phyloP scores from a whole-genome alignment of 2,888 invertebrate genomes.

The Anagyrus pseudococci region DNA sequence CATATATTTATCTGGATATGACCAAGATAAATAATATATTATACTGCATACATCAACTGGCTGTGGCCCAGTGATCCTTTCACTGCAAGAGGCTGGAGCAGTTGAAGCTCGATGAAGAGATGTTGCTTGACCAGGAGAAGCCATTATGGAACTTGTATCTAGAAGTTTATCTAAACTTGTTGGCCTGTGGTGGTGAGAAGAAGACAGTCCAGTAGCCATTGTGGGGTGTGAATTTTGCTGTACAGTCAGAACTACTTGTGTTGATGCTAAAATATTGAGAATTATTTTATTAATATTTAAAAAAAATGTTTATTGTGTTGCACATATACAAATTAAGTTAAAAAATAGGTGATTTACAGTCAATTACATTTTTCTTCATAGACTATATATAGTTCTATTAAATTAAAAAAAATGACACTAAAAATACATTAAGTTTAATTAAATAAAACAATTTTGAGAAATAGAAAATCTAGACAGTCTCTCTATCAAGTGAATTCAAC shows the following conservation, averaged over 20 bases:
- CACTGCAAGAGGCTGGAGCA: conserved; percentile 63
- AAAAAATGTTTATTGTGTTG: not conserved
- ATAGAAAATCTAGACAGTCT: not conserved
- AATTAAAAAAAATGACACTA: not conserved
- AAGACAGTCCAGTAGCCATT: conserved; percentile 48
- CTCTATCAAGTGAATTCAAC: conserved; percentile 16
- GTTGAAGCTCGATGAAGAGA: conserved; percentile 59
- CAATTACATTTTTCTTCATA: too few species aligned
- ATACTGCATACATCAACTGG: conserved; percentile 90
- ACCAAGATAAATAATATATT: conserved; percentile 17
- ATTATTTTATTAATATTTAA: not conserved
- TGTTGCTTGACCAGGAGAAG: conserved; percentile 55
- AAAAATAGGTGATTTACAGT: too few species aligned
- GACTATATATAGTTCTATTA: too few species aligned
- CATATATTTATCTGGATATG: not conserved
- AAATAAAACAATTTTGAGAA: not conserved
- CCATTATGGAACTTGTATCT: conserved; percentile 46
- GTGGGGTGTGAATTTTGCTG: conserved; percentile 65
- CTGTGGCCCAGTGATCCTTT: conserved; percentile 82
- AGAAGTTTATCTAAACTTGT: conserved; percentile 59
- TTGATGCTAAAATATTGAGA: conserved; percentile 64
- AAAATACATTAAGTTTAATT: not conserved
- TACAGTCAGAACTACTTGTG: conserved; percentile 74
- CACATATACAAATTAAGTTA: too few species aligned
- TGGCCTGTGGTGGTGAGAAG: conserved; percentile 59